These are phyloP conservation scores for Nestor notabilis DNA, from an alignment of 2,113 vertebrate species.

Conservation along the genomic window DNA sequence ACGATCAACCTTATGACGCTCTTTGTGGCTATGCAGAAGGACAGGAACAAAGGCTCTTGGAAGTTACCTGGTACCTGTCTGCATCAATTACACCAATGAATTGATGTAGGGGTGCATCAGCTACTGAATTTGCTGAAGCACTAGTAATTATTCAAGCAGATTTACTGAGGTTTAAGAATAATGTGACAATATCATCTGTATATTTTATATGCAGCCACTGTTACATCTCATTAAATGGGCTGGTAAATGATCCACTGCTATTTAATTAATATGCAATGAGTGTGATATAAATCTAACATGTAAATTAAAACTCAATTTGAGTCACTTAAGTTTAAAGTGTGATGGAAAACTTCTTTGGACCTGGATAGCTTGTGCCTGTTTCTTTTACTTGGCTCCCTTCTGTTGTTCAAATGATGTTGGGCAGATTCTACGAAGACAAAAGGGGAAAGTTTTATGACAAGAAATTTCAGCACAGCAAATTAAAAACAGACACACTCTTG, in stretches of 20 bases:
- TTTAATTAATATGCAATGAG: slow-evolving; percentile 77
- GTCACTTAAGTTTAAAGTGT: slow-evolving; percentile 70
- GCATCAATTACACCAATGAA: slow-evolving; percentile 31
- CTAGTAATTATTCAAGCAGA: slow-evolving; percentile 72
- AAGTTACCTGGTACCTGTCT: slow-evolving; percentile 6
- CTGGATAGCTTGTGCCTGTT: background rate
- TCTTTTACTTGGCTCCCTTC: background rate
- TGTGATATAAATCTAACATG: slow-evolving; percentile 74
- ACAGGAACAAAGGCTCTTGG: background rate
- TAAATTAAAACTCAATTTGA: slow-evolving; percentile 76
- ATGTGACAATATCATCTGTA: slow-evolving; percentile 62
- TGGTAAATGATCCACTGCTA: slow-evolving; percentile 75
- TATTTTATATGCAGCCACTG: slow-evolving; percentile 71
- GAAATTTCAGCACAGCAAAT: background rate
- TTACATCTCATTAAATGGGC: slow-evolving; percentile 74
- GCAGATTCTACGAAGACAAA: background rate
- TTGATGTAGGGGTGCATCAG: slow-evolving; percentile 27
- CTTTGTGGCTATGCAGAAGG: background rate
- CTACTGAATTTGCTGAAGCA: slow-evolving; percentile 49
- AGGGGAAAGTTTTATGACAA: background rate
- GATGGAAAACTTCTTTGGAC: slow-evolving; percentile 67
- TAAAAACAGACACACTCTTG: background rate
- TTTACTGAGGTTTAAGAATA: slow-evolving; percentile 75
- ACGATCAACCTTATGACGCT: background rate
- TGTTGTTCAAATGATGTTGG: background rate